Conservation (phyloP, 1,140 invertebrate species). For the Cotesia vestalis region DNA sequence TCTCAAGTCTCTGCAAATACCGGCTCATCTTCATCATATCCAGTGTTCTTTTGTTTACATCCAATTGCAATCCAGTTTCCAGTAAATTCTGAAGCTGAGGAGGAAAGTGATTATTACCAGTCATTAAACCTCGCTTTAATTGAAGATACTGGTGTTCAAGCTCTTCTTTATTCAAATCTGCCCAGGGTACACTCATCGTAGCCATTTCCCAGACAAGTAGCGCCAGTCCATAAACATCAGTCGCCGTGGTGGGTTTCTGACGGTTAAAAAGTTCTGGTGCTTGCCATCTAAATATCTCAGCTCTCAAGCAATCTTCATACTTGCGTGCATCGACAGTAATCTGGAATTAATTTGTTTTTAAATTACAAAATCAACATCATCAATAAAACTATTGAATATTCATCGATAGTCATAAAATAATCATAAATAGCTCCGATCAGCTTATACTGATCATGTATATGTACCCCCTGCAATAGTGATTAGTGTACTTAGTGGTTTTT, state of each 20-base stretch:
- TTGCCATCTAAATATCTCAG: conserved; percentile 53
- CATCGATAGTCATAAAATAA: not conserved
- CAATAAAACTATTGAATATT: not conserved
- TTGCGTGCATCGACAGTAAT: conserved; percentile 30
- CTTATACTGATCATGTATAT: too few relatives aligned
- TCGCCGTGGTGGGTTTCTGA: conserved; percentile 38
- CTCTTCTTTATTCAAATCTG: conserved; percentile 43
- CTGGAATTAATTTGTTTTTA: conserved; percentile 37
- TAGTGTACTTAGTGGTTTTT: too few relatives aligned
- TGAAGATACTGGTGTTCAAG: conserved; percentile 45
- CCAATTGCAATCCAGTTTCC: conserved; percentile 49
- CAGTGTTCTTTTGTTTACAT: conserved; percentile 48
- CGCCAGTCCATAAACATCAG: conserved; percentile 51
- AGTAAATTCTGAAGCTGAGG: conserved; percentile 48
- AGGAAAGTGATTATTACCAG: conserved; percentile 49
- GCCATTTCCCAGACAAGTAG: conserved; percentile 58
- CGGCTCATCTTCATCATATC: conserved; percentile 52
- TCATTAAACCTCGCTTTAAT: conserved; percentile 43
- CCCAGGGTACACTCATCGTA: conserved; percentile 52
- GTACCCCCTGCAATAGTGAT: too few relatives aligned
- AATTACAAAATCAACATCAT: conserved; percentile 5
- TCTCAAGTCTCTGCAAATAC: conserved; percentile 51
- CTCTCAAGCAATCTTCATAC: conserved; percentile 47
- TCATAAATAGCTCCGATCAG: not conserved
- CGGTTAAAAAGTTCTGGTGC: conserved; percentile 49